Conservation (phyloP, 2,113 vertebrate genomes). For the Cryptomyrus ogoouensis region DNA sequence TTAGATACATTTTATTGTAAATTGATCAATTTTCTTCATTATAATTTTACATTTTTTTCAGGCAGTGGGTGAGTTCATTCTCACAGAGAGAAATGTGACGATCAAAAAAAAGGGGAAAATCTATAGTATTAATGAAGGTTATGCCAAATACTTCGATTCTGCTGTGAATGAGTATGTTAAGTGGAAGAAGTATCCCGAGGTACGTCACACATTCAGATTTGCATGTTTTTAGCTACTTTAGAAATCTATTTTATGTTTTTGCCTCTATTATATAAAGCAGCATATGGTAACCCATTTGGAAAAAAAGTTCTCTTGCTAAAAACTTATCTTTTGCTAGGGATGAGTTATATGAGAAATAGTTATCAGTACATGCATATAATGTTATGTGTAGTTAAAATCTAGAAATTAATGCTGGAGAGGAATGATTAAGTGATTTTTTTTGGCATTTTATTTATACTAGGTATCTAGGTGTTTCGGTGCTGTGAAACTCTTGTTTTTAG, state of each 20-base stretch:
- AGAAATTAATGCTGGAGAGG: not conserved
- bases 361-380: not conserved
- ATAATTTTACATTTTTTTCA: slow-evolving; percentile 37
- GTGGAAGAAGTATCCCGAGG: slow-evolving; percentile 92
- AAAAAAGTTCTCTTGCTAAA: not conserved
- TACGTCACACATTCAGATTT: slow-evolving; percentile 47
- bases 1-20: not conserved
- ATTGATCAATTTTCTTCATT: not conserved
- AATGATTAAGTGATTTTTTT: not conserved
- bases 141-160: slow-evolving; percentile 88
- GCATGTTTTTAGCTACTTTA: not conserved
- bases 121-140: slow-evolving; percentile 94
- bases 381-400: not conserved
- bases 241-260: not conserved
- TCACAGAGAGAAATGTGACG: slow-evolving; percentile 83
- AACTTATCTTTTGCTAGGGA: not conserved
- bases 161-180: slow-evolving; percentile 83
- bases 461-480: not conserved
- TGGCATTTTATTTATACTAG: not conserved
- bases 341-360: not conserved
- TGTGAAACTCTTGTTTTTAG: not conserved
- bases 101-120: slow-evolving; percentile 88
- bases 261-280: not conserved
- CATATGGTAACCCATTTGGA: not conserved
- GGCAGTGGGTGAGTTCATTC: slow-evolving; percentile 90